These are phyloP conservation scores for Scomber colias DNA, from an alignment of 2,113 vertebrate species.

Conservation along the genomic window DNA sequence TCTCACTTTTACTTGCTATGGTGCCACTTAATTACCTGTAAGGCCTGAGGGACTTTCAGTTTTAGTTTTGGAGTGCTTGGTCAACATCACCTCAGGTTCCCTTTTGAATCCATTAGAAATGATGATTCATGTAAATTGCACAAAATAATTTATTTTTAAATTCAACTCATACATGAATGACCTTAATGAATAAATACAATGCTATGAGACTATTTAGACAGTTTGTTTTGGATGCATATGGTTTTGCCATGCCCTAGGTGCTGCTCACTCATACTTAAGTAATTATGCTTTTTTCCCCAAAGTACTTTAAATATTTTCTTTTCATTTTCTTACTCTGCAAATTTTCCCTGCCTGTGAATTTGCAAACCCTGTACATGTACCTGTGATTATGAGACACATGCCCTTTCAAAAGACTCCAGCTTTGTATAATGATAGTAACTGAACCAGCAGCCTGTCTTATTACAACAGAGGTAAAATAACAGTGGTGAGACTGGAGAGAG, in stretches of 20 bases:
- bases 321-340: conserved; percentile 32
- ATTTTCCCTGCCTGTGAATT: conserved; percentile 12
- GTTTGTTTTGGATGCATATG: conserved; percentile 45
- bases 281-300: conserved; percentile 34
- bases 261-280: conserved; percentile 41
- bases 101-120: conserved; percentile 4
- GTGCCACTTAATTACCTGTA: conserved; percentile 6
- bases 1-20: neutral
- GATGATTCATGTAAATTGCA: conserved; percentile 56
- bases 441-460: conserved; percentile 19
- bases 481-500: neutral
- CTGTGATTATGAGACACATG: conserved; percentile 36
- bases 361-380: neutral
- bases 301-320: conserved; percentile 13
- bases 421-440: conserved; percentile 16
- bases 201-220: conserved; percentile 43
- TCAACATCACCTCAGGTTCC: neutral
- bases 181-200: conserved; percentile 63
- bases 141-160: conserved; percentile 27
- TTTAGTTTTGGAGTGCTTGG: neutral
- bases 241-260: conserved; percentile 38
- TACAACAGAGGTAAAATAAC: neutral
- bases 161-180: conserved; percentile 40
- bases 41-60: neutral
- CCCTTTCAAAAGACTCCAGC: conserved; percentile 35